Evolutionary conservation across 2,888 invertebrate species (phyloP).

Genomic region (Osedax fenrisi): DNA sequence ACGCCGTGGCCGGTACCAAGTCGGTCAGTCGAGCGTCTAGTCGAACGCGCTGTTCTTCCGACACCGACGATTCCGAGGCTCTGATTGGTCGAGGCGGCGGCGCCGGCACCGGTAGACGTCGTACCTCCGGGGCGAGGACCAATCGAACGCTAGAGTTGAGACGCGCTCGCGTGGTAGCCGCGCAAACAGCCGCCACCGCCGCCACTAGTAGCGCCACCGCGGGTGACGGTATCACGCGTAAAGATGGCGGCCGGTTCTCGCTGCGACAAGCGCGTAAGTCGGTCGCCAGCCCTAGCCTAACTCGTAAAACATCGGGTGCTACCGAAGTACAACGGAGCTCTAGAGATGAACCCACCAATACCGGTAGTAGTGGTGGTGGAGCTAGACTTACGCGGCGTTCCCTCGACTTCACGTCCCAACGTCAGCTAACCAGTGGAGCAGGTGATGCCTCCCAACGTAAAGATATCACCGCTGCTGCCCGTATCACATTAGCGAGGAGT

Average conservation of each 20-base stretch:
- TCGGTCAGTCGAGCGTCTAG: background rate
- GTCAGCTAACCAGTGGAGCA: background rate
- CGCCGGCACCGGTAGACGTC: constrained; percentile 42
- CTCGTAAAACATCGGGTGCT: background rate
- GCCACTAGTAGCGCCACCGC: constrained; percentile 23
- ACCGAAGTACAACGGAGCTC: background rate
- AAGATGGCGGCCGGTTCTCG: constrained; percentile 60
- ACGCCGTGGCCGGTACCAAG: background rate
- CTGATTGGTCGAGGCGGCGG: constrained; percentile 24
- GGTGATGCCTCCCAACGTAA: background rate
- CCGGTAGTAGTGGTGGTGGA: background rate
- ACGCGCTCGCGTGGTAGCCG: constrained; percentile 53
- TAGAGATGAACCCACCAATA: background rate
- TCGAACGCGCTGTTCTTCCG: background rate
- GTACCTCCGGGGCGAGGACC: constrained; percentile 47
- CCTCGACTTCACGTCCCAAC: background rate
- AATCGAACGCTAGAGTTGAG: constrained; percentile 65
- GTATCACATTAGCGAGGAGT: background rate
- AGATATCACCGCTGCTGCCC: background rate
- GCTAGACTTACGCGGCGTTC: background rate
- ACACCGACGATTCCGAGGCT: background rate
- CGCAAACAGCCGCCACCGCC: constrained; percentile 35
- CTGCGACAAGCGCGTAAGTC: constrained; percentile 50
- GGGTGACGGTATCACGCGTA: constrained; percentile 43
- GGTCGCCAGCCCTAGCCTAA: background rate